These are phyloP conservation scores for Apodemia zela DNA, from an alignment of 2,888 invertebrate species.

Conservation along the genomic window DNA sequence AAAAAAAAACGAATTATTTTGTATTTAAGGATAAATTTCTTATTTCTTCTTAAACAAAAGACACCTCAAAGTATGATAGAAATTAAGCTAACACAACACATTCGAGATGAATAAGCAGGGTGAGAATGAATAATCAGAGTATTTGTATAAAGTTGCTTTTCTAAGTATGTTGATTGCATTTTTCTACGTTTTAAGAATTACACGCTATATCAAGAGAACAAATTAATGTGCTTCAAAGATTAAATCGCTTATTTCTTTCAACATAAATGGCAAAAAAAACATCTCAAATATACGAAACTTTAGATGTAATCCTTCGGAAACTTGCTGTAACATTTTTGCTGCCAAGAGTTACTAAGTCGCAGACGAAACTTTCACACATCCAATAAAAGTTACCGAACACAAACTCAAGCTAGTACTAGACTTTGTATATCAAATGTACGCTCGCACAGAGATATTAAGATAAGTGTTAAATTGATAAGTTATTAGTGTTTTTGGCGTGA, in stretches of 20 bases:
- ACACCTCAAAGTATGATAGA: too few species aligned
- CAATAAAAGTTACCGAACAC: constrained; percentile 11
- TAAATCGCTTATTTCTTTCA: background rate
- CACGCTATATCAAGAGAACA: background rate
- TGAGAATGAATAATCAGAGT: too few species aligned
- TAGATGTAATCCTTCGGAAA: background rate
- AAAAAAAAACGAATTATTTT: too few species aligned
- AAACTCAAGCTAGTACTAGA: background rate
- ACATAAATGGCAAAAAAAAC: background rate
- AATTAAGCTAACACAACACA: too few species aligned
- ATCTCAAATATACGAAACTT: constrained; percentile 1
- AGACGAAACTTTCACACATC: constrained; percentile 11
- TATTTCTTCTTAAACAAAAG: too few species aligned
- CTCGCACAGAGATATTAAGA: background rate
- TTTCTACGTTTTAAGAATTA: too few species aligned
- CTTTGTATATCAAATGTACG: background rate
- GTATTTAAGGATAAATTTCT: too few species aligned
- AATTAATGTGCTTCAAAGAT: background rate
- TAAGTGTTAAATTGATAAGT: background rate
- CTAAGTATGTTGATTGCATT: too few species aligned
- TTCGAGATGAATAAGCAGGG: too few species aligned
- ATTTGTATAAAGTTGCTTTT: too few species aligned
- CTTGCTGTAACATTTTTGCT: constrained; percentile 5
- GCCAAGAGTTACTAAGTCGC: constrained; percentile 12
- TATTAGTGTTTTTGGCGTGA: too few species aligned